Evolutionary conservation across 2,113 vertebrate species (phyloP).

Genomic region (Eubucco bourcierii): DNA sequence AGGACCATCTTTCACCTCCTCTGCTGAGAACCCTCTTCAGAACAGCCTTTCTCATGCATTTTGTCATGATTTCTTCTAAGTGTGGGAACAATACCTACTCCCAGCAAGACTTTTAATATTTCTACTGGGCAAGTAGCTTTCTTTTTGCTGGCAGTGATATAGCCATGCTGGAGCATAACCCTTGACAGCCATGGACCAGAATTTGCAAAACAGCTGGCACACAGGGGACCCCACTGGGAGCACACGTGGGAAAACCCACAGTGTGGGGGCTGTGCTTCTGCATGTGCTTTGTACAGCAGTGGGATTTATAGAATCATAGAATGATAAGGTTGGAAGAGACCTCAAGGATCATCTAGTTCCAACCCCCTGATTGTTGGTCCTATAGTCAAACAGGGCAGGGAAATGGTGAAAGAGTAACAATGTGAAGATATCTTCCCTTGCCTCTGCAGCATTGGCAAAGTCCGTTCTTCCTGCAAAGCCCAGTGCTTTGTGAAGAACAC

Average conservation of each 20-base stretch:
- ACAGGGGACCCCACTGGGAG: neutral
- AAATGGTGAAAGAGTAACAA: neutral
- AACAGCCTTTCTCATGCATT: neutral
- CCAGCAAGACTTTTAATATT: neutral
- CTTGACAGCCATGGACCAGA: fast-evolving
- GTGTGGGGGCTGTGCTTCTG: fast-evolving
- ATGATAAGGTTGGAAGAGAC: too few species aligned
- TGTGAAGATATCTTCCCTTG: neutral
- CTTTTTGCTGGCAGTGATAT: neutral
- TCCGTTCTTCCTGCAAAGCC: neutral
- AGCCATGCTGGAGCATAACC: neutral
- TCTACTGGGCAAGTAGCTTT: neutral
- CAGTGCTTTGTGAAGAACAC: fast-evolving
- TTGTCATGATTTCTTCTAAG: neutral
- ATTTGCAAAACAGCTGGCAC: neutral
- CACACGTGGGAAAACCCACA: neutral
- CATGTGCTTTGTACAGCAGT: neutral
- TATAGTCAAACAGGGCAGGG: neutral
- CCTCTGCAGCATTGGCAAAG: neutral
- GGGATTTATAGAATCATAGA: too few species aligned
- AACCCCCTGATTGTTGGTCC: neutral
- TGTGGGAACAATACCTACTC: fast-evolving
- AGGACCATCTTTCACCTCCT: neutral
- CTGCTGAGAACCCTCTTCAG: neutral
- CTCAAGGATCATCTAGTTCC: too few species aligned